Base-by-base conservation (phyloP, 2,888 invertebrate species). In the Diarsia rubi region DNA sequence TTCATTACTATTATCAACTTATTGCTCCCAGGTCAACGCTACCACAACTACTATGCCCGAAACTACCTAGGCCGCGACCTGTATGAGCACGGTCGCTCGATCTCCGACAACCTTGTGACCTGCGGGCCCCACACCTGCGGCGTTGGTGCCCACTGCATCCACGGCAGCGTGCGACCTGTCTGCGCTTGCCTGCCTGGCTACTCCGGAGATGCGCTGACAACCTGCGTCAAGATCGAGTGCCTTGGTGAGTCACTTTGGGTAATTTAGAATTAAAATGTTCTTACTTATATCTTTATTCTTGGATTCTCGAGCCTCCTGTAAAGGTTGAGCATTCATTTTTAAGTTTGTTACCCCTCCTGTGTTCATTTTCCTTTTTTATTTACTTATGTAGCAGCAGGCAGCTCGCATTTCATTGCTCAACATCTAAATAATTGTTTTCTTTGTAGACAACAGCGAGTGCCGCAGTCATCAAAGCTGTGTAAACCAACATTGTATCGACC, bases 121-220 rank as follows among this genome's bases (percentile, higher is more conserved):
- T 97, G 97, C 86, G 97, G 97, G 0, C 97, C 97, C 2, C 96
- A 94, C 89, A 97, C 98, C 0, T 98, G 98, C 86, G 98, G 98
- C 4, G 97, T 97, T 12, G 98, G 98, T 62, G 98, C 98, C 3
- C 97, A 98, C 80, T 98, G 98, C 89, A 97, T 97, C 79, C 94
- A 97, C 79, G 95, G 97, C 83, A 98, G 97, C 82, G 98, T 98
- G 81, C 96, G 98, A 70, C 98, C 98, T 0, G 98, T 98, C 11
- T 98, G 98, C 90, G 98, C 98, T 42, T 98, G 98, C 88, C 96
- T 98, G 83, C 97, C 98, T 16, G 98, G 98, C 1, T 97, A 98
- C 92, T 98, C 98, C 84, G 98, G 98, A 47, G 98, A 98, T 93
- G 98, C 98, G 0, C 94, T 98, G 78, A 96, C 97, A 1, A 97